Conservation (phyloP, 2,797 vertebrate genomes). For the Sciurus vulgaris region DNA sequence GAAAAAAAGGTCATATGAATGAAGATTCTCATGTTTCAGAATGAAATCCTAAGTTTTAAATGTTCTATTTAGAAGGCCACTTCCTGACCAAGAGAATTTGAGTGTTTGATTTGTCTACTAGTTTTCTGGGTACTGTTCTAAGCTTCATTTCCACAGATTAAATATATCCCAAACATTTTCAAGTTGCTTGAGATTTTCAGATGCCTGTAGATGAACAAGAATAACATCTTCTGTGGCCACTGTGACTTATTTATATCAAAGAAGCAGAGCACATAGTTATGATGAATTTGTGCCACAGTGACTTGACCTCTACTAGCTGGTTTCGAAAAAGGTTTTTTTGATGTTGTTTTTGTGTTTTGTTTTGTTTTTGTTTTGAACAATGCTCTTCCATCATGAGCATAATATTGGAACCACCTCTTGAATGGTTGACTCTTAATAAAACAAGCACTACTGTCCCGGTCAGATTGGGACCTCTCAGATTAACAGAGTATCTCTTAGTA, state of each 20-base stretch:
- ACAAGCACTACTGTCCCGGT: neutral
- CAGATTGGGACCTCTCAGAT: neutral
- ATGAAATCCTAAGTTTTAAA: neutral
- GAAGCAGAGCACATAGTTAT: neutral
- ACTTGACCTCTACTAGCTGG: neutral
- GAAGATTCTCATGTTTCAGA: slow-evolving; percentile 12
- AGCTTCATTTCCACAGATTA: neutral
- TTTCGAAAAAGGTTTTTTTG: neutral
- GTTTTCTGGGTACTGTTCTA: neutral
- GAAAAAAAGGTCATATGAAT: slow-evolving; percentile 2
- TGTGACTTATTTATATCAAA: neutral
- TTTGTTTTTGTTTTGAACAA: neutral
- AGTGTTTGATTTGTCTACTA: neutral
- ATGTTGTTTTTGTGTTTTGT: no score
- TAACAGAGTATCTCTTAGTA: neutral
- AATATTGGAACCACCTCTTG: neutral
- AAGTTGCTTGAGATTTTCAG: neutral
- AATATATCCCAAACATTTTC: neutral
- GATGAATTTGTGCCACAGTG: neutral
- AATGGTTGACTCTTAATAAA: neutral
- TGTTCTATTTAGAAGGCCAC: neutral
- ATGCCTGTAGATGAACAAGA: neutral
- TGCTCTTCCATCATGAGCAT: neutral
- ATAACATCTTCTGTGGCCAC: neutral
- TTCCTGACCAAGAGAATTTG: neutral